These are phyloP conservation scores for Beroe forskalii DNA, from an alignment of 37 sponge, comb jelly and placozoan genomes.

Conservation along the genomic window DNA sequence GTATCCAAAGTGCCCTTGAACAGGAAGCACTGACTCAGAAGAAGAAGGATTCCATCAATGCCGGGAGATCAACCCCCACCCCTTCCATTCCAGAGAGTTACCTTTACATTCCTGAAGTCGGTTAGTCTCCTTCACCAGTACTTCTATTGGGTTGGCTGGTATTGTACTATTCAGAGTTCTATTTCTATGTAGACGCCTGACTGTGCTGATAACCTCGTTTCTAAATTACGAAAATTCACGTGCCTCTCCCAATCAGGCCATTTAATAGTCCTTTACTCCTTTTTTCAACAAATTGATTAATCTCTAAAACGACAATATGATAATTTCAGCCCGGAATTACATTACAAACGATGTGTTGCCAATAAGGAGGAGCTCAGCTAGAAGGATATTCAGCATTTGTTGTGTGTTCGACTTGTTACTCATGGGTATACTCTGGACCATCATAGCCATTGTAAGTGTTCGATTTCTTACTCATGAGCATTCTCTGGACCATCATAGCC, in stretches of 20 bases:
- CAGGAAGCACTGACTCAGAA: not conserved
- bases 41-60: not conserved
- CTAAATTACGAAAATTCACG: no score
- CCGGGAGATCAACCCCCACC: not conserved
- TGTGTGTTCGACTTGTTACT: conserved; percentile 32
- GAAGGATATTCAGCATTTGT: conserved; percentile 30
- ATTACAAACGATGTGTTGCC: conserved; percentile 56
- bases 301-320: not conserved
- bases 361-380: conserved; percentile 1
- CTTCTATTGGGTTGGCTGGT: not conserved
- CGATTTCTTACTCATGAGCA: conserved; percentile 26
- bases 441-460: conserved; percentile 63
- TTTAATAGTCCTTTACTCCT: no score
- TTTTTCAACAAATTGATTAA: not conserved
- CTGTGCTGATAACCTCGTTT: no score
- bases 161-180: not conserved
- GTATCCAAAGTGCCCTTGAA: not conserved
- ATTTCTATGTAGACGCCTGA: not conserved
- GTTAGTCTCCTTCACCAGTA: not conserved
- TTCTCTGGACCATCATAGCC: conserved; percentile 58
- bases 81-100: conserved; percentile 1
- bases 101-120: conserved; percentile 48
- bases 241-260: not conserved
- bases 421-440: conserved; percentile 43
- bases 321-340: conserved; percentile 6